A percentile compares a stretch with the other conserved stretches of the same genome.
These are phyloP conservation scores for Euproctis similis DNA, from an alignment of 2,888 invertebrate species.

Conservation along the genomic window DNA sequence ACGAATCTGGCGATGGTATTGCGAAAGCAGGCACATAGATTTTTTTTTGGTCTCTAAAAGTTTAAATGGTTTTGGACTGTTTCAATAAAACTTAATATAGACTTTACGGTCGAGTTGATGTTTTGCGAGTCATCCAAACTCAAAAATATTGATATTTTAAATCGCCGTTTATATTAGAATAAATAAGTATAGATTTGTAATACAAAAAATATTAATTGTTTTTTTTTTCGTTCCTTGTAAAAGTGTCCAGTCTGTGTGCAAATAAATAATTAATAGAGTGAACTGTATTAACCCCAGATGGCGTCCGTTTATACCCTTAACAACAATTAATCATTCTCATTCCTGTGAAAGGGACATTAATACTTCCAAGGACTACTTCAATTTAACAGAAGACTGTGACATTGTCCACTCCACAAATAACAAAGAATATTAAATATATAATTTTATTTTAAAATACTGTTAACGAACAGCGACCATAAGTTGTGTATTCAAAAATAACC, in stretches of 20 bases:
- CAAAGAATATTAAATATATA: constrained; percentile 24
- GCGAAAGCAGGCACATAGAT: constrained; percentile 3
- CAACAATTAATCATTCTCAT: constrained; percentile 62
- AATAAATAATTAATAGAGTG: constrained; percentile 45
- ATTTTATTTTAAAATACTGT: too few relatives aligned
- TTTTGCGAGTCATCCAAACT: too few relatives aligned
- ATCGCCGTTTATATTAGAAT: too few relatives aligned
- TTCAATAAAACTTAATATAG: too few relatives aligned
- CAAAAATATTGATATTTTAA: too few relatives aligned
- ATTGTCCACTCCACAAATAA: constrained; percentile 47
- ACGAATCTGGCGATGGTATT: constrained; percentile 12
- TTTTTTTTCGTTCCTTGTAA: too few relatives aligned
- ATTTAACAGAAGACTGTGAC: constrained; percentile 56
- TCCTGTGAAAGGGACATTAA: constrained; percentile 52
- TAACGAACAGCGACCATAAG: too few relatives aligned
- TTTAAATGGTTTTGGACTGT: too few relatives aligned
- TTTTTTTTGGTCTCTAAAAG: too few relatives aligned
- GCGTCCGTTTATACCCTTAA: constrained; percentile 44
- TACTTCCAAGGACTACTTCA: constrained; percentile 58
- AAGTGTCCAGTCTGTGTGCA: constrained; percentile 1
- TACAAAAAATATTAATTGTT: too few relatives aligned
- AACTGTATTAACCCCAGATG: constrained; percentile 60
- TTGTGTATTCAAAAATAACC: too few relatives aligned
- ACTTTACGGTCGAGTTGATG: constrained; percentile 4
- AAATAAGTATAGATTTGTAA: too few relatives aligned